These are phyloP conservation scores for Bombus confusus DNA, from an alignment of 1,140 invertebrate species.

Conservation along the genomic window DNA sequence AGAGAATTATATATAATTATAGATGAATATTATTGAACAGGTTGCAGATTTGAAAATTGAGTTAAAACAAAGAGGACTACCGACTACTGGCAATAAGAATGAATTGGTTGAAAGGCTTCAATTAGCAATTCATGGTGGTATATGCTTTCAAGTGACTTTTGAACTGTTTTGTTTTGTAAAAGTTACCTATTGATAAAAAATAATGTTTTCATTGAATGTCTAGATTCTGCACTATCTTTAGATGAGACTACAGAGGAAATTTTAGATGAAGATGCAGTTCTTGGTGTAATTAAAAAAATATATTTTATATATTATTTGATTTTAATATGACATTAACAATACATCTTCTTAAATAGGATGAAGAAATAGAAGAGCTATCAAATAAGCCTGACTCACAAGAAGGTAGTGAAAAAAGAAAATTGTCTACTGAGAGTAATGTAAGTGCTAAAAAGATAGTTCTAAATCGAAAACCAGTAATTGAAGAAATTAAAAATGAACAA, in stretches of 20 bases:
- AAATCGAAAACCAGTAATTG: conserved; percentile 85
- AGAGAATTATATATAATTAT: not conserved
- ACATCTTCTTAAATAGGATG: conserved; percentile 71
- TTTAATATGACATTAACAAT: not conserved
- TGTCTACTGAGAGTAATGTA: conserved; percentile 71
- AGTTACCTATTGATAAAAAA: conserved; percentile 39
- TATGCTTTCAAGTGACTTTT: conserved; percentile 42
- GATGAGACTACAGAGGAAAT: conserved; percentile 82
- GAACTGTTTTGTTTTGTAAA: not conserved
- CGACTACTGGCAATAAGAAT: conserved; percentile 90
- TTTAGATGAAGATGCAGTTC: conserved; percentile 82
- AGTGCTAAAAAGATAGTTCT: conserved; percentile 85
- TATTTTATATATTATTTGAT: not conserved
- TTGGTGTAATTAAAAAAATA: conserved; percentile 75
- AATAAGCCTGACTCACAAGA: conserved; percentile 78
- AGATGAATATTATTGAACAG: conserved; percentile 51
- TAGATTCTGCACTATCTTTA: conserved; percentile 78
- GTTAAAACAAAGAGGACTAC: conserved; percentile 89
- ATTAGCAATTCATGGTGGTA: conserved; percentile 84
- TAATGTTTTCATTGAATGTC: conserved; percentile 42
- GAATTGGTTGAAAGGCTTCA: conserved; percentile 90
- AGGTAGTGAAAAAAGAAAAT: conserved; percentile 74
- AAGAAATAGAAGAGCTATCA: conserved; percentile 79
- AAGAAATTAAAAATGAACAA: conserved; percentile 75
- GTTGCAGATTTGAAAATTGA: conserved; percentile 89